Evolutionary conservation across 2,888 invertebrate species (phyloP).

Genomic region (Dermolepida albohirtum): DNA sequence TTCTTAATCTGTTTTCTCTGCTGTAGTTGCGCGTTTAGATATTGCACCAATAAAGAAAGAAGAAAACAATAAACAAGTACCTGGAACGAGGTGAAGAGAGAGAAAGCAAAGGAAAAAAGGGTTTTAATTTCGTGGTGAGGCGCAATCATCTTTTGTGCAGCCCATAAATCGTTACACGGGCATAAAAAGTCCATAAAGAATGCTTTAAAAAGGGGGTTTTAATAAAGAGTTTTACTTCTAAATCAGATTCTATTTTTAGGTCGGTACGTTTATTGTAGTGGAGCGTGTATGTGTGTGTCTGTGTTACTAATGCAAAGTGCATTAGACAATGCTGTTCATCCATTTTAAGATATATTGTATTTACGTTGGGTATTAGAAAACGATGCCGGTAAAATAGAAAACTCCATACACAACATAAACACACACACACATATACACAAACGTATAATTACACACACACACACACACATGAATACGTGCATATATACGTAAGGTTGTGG

Average conservation of each 20-base stretch:
- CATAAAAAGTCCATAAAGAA: conserved; percentile 43
- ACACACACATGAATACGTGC: background rate
- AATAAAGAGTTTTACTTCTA: conserved; percentile 42
- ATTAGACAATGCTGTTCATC: conserved; percentile 55
- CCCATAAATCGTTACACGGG: conserved; percentile 41
- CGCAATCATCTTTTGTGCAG: conserved; percentile 42
- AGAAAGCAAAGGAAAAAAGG: conserved; percentile 25
- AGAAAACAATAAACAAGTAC: conserved; percentile 3
- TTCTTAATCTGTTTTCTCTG: too few species aligned
- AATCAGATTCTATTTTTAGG: conserved; percentile 53
- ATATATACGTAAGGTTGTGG: conserved; percentile 26
- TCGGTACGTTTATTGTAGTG: conserved; percentile 40
- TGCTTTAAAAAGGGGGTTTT: conserved; percentile 40
- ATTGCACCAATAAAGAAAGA: conserved; percentile 3
- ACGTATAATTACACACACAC: too few species aligned
- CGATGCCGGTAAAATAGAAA: too few species aligned
- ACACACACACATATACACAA: too few species aligned
- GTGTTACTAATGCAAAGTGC: conserved; percentile 49
- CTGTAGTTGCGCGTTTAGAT: background rate
- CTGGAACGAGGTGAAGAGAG: background rate
- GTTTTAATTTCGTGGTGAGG: conserved; percentile 44
- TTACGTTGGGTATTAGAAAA: too few species aligned
- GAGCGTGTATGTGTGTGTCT: too few species aligned
- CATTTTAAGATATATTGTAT: too few species aligned
- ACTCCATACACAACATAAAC: too few species aligned